Conservation (phyloP, 2,797 vertebrate species). For the Chaetodon trifasciatus region DNA sequence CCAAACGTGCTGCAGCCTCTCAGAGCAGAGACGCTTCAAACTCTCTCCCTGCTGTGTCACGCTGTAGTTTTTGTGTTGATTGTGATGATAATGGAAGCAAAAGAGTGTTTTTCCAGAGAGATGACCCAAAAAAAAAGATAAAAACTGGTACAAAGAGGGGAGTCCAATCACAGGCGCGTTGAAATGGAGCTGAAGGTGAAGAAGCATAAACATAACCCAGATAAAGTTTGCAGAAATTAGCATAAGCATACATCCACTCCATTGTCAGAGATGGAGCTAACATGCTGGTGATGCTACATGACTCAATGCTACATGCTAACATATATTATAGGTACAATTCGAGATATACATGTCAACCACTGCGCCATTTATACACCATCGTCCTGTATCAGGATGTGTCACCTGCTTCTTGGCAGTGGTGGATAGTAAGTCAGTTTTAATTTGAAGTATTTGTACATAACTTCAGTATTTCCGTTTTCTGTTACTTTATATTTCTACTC, state of each 20-base stretch:
- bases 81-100: constrained; percentile 24
- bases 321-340: too few species aligned
- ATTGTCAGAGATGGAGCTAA: background rate
- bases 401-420: background rate
- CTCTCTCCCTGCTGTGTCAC: background rate
- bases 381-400: background rate
- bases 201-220: background rate
- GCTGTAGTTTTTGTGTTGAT: constrained; percentile 1
- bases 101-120: constrained; percentile 6
- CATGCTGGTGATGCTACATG: background rate
- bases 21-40: constrained; percentile 23
- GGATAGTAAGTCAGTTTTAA: background rate
- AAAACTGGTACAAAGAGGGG: constrained; percentile 6
- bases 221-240: constrained; percentile 8
- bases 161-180: constrained; percentile 7
- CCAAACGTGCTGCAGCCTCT: background rate
- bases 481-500: background rate
- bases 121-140: constrained; percentile 3
- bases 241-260: background rate
- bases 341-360: too few species aligned
- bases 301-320: background rate
- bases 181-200: background rate
- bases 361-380: background rate
- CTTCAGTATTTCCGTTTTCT: background rate
- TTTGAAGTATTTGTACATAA: background rate